Conservation (phyloP, 30 jellyfish, hydroid and myxozoan species). For the Chrysaora quinquecirrha region DNA sequence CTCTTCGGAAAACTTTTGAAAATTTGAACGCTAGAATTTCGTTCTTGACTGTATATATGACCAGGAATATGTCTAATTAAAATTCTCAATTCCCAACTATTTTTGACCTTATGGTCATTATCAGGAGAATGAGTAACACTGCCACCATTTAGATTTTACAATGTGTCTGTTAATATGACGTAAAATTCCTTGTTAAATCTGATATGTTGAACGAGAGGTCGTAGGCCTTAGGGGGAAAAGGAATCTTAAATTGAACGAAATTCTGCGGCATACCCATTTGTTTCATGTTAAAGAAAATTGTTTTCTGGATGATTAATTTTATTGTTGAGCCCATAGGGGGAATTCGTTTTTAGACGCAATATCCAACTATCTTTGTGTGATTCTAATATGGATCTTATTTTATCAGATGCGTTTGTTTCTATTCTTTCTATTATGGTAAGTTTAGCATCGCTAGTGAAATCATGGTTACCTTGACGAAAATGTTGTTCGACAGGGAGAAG, state of each 20-base stretch:
- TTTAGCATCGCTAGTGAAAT: background rate
- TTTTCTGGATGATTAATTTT: background rate
- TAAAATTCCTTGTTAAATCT: too few species aligned
- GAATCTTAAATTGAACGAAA: background rate
- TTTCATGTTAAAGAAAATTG: background rate
- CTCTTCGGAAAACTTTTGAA: too few species aligned
- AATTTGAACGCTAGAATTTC: too few species aligned
- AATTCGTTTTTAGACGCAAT: background rate
- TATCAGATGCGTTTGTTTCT: background rate
- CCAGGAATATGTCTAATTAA: too few species aligned
- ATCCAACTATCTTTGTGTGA: conserved; percentile 7
- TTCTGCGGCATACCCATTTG: background rate
- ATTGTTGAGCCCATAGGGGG: conserved; percentile 7
- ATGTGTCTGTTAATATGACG: background rate
- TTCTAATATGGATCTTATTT: background rate
- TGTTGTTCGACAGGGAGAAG: background rate
- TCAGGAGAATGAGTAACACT: background rate
- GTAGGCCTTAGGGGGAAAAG: too few species aligned
- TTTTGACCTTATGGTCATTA: background rate
- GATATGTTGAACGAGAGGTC: too few species aligned
- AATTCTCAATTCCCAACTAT: background rate
- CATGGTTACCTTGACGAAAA: background rate
- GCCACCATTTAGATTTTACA: background rate
- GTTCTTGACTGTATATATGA: too few species aligned
- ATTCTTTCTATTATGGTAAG: background rate